Evolutionary conservation across 2,888 invertebrate genomes (phyloP), one percentile per base, ranked within the genome.

Genomic region (Biston stratarius): DNA sequence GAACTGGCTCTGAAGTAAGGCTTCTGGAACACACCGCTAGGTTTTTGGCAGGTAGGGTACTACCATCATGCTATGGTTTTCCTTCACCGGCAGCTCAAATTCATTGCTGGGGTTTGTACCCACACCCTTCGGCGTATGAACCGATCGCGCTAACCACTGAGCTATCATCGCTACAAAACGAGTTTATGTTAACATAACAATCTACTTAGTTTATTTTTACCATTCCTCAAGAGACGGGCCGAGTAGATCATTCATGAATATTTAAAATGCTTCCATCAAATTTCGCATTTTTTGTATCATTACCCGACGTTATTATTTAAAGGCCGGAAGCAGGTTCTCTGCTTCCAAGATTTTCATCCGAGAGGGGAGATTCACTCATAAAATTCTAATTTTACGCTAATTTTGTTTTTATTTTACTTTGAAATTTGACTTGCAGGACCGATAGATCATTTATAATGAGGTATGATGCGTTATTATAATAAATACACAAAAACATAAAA

Each of bases 221-320:
- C 12, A 38, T 15, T 48, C 15, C 48, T 33, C 47, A 8, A 52
- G 53, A 48, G 52, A 55, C 14, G 40, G 36, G 15, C 49, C 56
- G 9, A 65, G 49, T 6, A 47, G 53, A 55, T 48, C 53, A 45
- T 58, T 61, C 51, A 66, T 75, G 67, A 77, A 76, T 74, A 74
- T 76, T 77, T 71, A 69, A 72, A 55, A 56, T 68, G 55, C 64
- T 75, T 72, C 73, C 71, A 73, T 74, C 67, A 71, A 73, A 71
- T 71, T 66, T 63, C 63, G 64, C 75, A 76, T 81, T 83, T 85
- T 84, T 83, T 79, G 79, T 83, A 82, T 86, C 86, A 87, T 89
- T 87, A 85, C 80, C 74, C 76, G 74, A 77, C 79, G 84, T 87
- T 85, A 87, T 86, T 85, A 85, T 84, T 84, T 83, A 84, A 73